A percentile compares a stretch with the other conserved stretches of the same genome.
These are phyloP conservation scores for Morone saxatilis DNA, from an alignment of 2,113 vertebrate species.

Conservation along the genomic window DNA sequence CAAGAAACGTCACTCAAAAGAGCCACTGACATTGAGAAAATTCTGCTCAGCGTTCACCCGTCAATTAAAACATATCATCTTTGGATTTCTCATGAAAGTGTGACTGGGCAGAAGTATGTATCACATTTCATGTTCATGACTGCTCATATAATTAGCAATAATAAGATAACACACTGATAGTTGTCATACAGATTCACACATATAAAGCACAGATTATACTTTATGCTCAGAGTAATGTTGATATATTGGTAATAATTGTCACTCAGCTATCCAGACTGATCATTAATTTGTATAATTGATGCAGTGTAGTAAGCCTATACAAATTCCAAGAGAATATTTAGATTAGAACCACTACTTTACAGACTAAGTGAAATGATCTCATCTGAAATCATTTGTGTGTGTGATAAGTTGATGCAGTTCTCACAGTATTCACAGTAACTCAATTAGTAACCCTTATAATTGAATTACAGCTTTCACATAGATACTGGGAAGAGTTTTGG, in stretches of 20 bases:
- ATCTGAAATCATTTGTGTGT: too few species aligned
- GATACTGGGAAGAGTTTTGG: slow-evolving; percentile 41
- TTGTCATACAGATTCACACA: too few species aligned
- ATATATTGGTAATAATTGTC: not conserved
- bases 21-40: slow-evolving; percentile 58
- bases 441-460: not conserved
- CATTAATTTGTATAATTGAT: too few species aligned
- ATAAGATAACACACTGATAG: too few species aligned
- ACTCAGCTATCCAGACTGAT: too few species aligned
- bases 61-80: slow-evolving; percentile 23
- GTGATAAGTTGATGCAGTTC: not conserved
- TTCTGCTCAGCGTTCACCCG: slow-evolving; percentile 71
- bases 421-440: not conserved
- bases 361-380: too few species aligned
- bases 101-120: slow-evolving; percentile 57
- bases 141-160: not conserved
- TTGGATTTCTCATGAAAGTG: slow-evolving; percentile 45
- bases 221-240: too few species aligned
- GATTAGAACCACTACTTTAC: too few species aligned
- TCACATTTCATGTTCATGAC: not conserved
- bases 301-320: too few species aligned
- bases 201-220: too few species aligned
- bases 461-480: slow-evolving; percentile 57
- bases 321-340: too few species aligned
- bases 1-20: slow-evolving; percentile 43